Evolutionary conservation across 2,888 invertebrate species (phyloP).

Genomic region (Tenthredo distinguenda): DNA sequence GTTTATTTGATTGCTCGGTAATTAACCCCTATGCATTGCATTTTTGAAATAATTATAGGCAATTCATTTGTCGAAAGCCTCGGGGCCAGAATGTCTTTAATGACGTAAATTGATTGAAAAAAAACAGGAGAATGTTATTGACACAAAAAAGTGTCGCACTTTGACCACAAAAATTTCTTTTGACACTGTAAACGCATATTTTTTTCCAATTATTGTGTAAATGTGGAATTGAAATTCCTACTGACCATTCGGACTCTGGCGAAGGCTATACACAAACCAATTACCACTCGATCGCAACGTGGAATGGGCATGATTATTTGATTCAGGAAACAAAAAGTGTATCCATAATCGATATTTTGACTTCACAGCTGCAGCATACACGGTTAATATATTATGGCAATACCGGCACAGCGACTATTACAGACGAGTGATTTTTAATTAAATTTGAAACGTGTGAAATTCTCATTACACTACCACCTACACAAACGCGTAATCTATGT

Average conservation of each 20-base stretch:
- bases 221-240: slow-evolving; percentile 21
- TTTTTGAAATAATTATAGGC: background rate
- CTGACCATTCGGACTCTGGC: background rate
- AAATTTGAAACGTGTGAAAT: slow-evolving; percentile 43
- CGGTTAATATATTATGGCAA: slow-evolving; percentile 31
- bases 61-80: background rate
- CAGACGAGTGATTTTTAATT: slow-evolving; percentile 44
- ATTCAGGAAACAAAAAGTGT: background rate
- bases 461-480: slow-evolving; percentile 29
- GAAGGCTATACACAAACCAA: slow-evolving; percentile 4
- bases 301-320: slow-evolving; percentile 1
- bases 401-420: slow-evolving; percentile 1
- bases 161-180: background rate
- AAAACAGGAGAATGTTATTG: background rate
- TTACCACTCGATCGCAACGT: background rate
- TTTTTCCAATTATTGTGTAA: background rate
- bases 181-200: background rate
- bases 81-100: background rate
- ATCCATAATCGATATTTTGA: slow-evolving; percentile 32
- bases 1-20: background rate
- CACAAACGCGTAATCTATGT: slow-evolving; percentile 16
- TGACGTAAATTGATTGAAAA: background rate
- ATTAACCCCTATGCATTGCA: background rate
- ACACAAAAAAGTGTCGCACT: background rate
- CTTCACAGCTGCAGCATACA: slow-evolving; percentile 25